A percentile compares a stretch with the other conserved stretches of the same genome.
Evolutionary conservation across 1,140 invertebrate genomes (phyloP).

Genomic region (Drosophila athabasca): DNA sequence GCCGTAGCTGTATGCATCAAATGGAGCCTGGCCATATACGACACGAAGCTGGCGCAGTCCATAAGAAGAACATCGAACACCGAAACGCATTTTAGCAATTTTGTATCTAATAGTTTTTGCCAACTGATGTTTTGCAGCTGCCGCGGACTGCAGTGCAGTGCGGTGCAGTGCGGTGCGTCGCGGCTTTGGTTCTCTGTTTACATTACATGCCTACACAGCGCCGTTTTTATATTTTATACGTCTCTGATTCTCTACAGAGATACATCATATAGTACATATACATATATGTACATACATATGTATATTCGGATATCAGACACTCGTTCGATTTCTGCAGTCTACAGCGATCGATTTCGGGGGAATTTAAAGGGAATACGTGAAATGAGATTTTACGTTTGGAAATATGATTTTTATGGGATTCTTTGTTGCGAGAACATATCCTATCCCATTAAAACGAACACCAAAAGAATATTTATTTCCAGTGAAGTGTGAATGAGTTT

Average conservation of each 20-base stretch:
- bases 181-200: slow-evolving; percentile 49
- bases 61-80: slow-evolving; percentile 42
- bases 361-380: too few species aligned
- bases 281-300: not conserved
- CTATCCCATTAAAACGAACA: too few species aligned
- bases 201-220: slow-evolving; percentile 19
- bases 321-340: too few species aligned
- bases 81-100: slow-evolving; percentile 52
- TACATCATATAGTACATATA: too few species aligned
- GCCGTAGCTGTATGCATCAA: slow-evolving; percentile 34
- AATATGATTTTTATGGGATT: too few species aligned
- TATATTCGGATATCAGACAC: slow-evolving; percentile 1
- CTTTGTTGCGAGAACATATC: too few species aligned
- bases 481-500: too few species aligned
- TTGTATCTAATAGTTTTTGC: slow-evolving; percentile 71
- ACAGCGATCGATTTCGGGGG: too few species aligned
- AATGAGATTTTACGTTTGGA: too few species aligned
- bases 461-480: too few species aligned
- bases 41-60: slow-evolving; percentile 43
- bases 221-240: slow-evolving; percentile 3
- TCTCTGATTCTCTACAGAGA: too few species aligned
- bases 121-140: slow-evolving; percentile 66
- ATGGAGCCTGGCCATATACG: slow-evolving; percentile 62
- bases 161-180: too few species aligned
- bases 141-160: slow-evolving; percentile 15